Evolutionary conservation across 2,888 invertebrate species (phyloP).

Genomic region (Orchesellides sinensis): DNA sequence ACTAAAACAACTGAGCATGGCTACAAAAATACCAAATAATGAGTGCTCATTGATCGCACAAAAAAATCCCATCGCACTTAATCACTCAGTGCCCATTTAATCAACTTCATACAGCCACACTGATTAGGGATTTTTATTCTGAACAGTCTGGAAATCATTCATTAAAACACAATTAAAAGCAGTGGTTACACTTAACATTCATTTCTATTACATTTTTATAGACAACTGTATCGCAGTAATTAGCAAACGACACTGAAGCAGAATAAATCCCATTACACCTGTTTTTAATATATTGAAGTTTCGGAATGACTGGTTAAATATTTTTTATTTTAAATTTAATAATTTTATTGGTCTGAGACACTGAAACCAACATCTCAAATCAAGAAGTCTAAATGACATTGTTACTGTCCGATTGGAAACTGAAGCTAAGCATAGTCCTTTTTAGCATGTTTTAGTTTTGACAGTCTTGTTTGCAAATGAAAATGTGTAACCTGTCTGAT

Average conservation of each 20-base stretch:
- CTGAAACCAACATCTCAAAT: too few species aligned
- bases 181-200: neutral
- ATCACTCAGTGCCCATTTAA: neutral
- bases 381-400: too few species aligned
- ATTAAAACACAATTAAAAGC: slow-evolving; percentile 5
- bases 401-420: slow-evolving; percentile 13
- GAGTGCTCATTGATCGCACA: slow-evolving; percentile 27
- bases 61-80: too few species aligned
- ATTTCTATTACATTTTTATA: neutral
- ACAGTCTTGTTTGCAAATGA: slow-evolving; percentile 64
- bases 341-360: too few species aligned
- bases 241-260: neutral
- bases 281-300: neutral
- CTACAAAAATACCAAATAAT: slow-evolving; percentile 63
- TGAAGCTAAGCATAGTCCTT: slow-evolving; percentile 63
- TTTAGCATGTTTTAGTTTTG: slow-evolving; percentile 55
- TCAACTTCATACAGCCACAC: neutral
- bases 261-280: neutral
- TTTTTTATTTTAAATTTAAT: too few species aligned
- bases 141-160: neutral
- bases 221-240: neutral
- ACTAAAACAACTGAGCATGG: slow-evolving; percentile 44
- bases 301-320: slow-evolving; percentile 58
- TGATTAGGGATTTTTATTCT: too few species aligned
- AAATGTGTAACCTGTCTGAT: slow-evolving; percentile 40